Conservation (phyloP, 2,888 invertebrate species). For the Trichogramma dendrolimi region DNA sequence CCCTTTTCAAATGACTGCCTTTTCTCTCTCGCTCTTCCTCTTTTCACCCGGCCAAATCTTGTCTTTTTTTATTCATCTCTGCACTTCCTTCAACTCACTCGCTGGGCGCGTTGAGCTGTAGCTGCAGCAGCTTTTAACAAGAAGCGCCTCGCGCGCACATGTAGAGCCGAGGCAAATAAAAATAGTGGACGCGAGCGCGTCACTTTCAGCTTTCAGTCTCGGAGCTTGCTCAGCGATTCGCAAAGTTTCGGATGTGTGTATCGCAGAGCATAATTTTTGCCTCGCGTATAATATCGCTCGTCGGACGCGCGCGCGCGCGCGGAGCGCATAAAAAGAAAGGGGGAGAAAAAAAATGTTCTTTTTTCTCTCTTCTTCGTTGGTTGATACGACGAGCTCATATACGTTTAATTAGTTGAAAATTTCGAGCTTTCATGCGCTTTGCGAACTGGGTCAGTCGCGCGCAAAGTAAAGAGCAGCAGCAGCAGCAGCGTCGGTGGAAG, state of each 20-base stretch:
- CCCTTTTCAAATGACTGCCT: too few relatives aligned
- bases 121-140: constrained; percentile 1
- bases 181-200: constrained; percentile 7
- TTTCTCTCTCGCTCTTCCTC: not conserved
- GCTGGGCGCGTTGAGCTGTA: not conserved
- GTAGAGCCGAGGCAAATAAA: constrained; percentile 11
- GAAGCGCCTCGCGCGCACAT: not conserved
- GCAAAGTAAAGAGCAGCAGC: too few relatives aligned
- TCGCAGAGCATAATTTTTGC: not conserved
- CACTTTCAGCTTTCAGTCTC: constrained; percentile 10
- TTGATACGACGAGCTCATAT: too few relatives aligned
- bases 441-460: too few relatives aligned
- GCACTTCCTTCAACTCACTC: not conserved
- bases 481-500: too few relatives aligned
- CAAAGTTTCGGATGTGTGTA: constrained; percentile 10
- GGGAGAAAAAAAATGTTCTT: too few relatives aligned
- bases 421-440: too few relatives aligned
- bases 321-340: too few relatives aligned
- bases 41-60: not conserved
- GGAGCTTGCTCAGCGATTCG: constrained; percentile 23
- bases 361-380: too few relatives aligned
- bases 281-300: not conserved
- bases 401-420: too few relatives aligned
- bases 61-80: not conserved
- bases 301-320: too few relatives aligned